These are phyloP conservation scores for Liasis olivaceus DNA, from an alignment of 2,797 vertebrate species.

Conservation along the genomic window DNA sequence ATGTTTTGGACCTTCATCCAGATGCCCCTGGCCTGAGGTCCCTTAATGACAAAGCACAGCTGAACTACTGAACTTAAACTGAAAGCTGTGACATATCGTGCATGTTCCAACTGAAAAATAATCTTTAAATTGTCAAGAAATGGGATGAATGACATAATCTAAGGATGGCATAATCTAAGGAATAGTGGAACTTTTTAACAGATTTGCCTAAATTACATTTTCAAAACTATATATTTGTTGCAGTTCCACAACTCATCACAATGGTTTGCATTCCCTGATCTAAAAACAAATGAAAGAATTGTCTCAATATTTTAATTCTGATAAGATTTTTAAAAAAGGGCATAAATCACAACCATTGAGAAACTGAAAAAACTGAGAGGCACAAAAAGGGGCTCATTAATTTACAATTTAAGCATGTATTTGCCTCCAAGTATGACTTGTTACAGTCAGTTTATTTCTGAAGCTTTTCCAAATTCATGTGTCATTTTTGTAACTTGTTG, in stretches of 20 bases:
- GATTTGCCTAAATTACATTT: neutral
- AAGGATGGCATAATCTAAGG: neutral
- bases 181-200: neutral
- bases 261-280: neutral
- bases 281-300: neutral
- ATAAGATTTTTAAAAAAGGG: neutral
- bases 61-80: neutral
- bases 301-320: neutral
- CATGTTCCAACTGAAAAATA: neutral
- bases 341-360: neutral
- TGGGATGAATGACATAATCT: neutral
- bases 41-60: neutral
- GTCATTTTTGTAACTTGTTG: neutral
- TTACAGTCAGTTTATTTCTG: conserved; percentile 1
- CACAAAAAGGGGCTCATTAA: neutral
- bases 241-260: neutral
- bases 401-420: neutral
- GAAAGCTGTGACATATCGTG: neutral
- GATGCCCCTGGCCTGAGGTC: neutral
- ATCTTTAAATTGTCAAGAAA: neutral
- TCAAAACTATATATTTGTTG: neutral
- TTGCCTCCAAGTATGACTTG: neutral
- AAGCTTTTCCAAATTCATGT: neutral
- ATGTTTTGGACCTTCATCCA: neutral
- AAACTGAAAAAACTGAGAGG: neutral